phyloP scores from a whole-genome alignment of 1,140 invertebrate genomes.

The Calliopsis andreniformis region DNA sequence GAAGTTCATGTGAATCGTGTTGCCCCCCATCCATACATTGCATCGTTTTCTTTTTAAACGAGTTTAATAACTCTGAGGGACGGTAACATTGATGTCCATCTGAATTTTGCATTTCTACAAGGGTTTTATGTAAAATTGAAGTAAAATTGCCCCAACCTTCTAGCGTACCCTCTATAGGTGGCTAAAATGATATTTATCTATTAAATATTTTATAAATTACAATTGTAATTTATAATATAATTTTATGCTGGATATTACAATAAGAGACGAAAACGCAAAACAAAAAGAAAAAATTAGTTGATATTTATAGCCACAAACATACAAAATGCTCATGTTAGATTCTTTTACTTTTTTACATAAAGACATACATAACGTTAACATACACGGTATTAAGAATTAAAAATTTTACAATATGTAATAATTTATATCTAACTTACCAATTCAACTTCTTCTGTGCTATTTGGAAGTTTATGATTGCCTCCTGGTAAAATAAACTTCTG shows the following conservation, averaged over 20 bases:
- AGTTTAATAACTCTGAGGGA: conserved; percentile 88
- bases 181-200: conserved; percentile 71
- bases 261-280: too few species aligned
- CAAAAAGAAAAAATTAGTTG: too few species aligned
- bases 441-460: conserved; percentile 78
- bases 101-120: conserved; percentile 77
- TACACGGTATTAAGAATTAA: too few species aligned
- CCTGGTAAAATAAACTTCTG: conserved; percentile 87
- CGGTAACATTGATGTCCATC: conserved; percentile 84
- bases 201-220: not conserved
- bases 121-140: conserved; percentile 72
- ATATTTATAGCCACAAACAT: too few species aligned
- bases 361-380: too few species aligned
- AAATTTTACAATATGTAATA: too few species aligned
- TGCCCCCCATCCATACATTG: conserved; percentile 97
- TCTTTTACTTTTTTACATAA: too few species aligned
- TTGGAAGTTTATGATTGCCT: conserved; percentile 82
- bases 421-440: conserved; percentile 75
- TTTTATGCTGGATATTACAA: too few species aligned
- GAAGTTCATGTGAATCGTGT: conserved; percentile 97
- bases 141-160: conserved; percentile 87
- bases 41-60: conserved; percentile 88
- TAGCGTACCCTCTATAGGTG: conserved; percentile 85
- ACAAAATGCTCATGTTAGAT: too few species aligned
- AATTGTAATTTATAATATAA: not conserved